These are phyloP conservation scores for Microtus richardsoni DNA, from an alignment of 2,113 vertebrate genomes.

Conservation along the genomic window DNA sequence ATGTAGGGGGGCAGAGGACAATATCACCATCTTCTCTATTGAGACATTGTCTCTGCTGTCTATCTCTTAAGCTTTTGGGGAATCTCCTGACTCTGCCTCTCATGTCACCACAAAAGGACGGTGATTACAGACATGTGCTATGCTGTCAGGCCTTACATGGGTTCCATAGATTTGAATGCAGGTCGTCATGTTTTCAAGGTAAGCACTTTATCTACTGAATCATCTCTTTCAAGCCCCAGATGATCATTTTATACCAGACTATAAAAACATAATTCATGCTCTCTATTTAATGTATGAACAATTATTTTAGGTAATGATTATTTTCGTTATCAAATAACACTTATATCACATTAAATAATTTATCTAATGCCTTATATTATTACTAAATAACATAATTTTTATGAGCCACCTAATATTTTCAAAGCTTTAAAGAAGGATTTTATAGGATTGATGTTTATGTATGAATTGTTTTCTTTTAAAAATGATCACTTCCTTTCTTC, in stretches of 20 bases:
- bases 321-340: neutral
- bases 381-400: conserved; percentile 5
- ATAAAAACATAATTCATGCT: neutral
- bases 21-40: neutral
- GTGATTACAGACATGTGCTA: neutral
- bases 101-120: neutral
- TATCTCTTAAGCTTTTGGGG: no score
- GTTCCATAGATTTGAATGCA: neutral
- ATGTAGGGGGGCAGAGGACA: neutral
- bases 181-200: no score
- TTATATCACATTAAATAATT: neutral
- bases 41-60: neutral
- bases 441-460: neutral
- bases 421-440: conserved; percentile 31
- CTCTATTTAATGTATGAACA: neutral
- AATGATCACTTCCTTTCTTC: conserved; percentile 29
- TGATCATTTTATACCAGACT: neutral
- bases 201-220: neutral
- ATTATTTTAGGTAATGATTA: neutral
- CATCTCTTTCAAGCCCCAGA: neutral
- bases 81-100: neutral
- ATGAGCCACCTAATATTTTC: conserved; percentile 28
- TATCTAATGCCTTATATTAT: neutral
- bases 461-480: conserved; percentile 9
- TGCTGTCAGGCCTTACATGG: neutral